Evolutionary conservation across 2,113 vertebrate species (phyloP).

Genomic region (Sinocyclocheilus anophthalmus): DNA sequence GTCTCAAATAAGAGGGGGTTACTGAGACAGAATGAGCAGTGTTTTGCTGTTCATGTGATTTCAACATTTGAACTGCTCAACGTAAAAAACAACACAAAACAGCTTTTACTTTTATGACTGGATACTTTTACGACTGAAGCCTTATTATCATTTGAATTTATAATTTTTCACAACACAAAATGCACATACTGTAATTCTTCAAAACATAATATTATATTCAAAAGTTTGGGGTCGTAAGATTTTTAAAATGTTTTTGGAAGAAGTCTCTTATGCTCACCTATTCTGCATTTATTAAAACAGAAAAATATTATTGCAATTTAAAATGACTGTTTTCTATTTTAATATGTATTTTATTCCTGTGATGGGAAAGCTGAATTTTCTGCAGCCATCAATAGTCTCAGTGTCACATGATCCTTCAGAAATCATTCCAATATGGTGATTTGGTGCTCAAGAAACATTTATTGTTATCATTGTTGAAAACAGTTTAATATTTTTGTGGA

Average conservation of each 20-base stretch:
- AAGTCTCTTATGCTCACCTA: background rate
- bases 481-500: background rate
- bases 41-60: too few relatives aligned
- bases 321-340: too few relatives aligned
- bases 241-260: background rate
- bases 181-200: too few relatives aligned
- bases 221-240: background rate
- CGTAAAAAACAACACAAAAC: background rate
- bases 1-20: background rate
- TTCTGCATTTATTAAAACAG: background rate
- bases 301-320: background rate
- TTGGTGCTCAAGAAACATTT: background rate
- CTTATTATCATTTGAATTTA: background rate
- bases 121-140: background rate
- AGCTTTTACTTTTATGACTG: background rate
- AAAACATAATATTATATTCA: too few relatives aligned
- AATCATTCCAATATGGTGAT: background rate
- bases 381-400: too few relatives aligned
- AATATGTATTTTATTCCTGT: background rate
- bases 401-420: too few relatives aligned
- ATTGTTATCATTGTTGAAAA: background rate
- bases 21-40: too few relatives aligned
- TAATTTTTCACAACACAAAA: background rate
- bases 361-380: background rate
- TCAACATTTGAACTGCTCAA: background rate